A percentile compares a stretch with the other conserved stretches of the same genome.
phyloP scores from a whole-genome alignment of 2,113 vertebrate genomes.

The Orientallactaga bullata region DNA sequence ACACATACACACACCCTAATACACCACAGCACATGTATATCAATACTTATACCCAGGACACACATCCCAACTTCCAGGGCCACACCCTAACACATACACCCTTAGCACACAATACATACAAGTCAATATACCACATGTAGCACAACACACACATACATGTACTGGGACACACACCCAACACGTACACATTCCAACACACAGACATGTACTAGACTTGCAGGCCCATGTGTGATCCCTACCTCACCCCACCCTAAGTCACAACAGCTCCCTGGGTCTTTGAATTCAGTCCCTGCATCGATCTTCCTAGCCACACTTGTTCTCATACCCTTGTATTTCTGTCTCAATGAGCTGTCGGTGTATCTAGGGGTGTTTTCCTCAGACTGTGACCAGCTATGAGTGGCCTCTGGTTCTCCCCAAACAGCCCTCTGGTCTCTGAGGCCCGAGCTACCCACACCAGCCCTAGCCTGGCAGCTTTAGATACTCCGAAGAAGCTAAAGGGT shows the following conservation, averaged over 20 bases:
- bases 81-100: neutral
- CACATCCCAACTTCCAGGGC: too few relatives aligned
- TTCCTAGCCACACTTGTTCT: neutral
- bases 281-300: neutral
- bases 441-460: neutral
- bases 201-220: neutral
- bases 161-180: neutral
- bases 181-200: too few relatives aligned
- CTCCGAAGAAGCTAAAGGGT: neutral
- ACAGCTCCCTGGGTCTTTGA: neutral
- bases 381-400: neutral
- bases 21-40: too few relatives aligned
- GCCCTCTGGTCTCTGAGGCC: neutral
- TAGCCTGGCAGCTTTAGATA: too few relatives aligned
- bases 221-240: too few relatives aligned
- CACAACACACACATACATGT: neutral
- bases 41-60: too few relatives aligned
- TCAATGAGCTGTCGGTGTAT: neutral
- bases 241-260: neutral
- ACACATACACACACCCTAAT: too few relatives aligned
- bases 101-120: neutral
- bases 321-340: neutral
- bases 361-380: neutral
- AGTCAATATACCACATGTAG: neutral
- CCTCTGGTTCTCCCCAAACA: too few relatives aligned